Percentiles rank a stretch among this genome's conserved stretches.
Conservation (phyloP, 2,888 invertebrate genomes). For the Candidula unifasciata region DNA sequence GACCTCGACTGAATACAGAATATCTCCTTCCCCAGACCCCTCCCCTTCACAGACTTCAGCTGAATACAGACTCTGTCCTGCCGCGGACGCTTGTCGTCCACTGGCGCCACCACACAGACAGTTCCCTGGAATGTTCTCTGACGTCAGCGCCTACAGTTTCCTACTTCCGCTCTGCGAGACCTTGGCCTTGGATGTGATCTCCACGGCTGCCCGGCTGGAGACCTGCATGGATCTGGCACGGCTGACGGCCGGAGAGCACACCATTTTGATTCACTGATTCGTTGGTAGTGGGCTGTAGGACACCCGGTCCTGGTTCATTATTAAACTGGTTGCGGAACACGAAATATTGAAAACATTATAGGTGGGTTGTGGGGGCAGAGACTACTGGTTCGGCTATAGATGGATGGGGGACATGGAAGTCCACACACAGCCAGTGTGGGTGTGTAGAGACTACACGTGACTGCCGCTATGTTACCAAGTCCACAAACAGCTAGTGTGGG, state of each 20-base stretch:
- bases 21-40: not conserved
- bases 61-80: not conserved
- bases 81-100: not conserved
- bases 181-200: not conserved
- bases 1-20: too few relatives aligned
- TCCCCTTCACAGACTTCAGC: not conserved
- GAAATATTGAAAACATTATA: too few relatives aligned
- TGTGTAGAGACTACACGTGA: too few relatives aligned
- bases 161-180: not conserved
- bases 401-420: too few relatives aligned
- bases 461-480: too few relatives aligned
- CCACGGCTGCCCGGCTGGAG: not conserved
- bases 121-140: not conserved
- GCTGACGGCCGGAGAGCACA: not conserved
- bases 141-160: not conserved
- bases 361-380: not conserved
- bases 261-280: not conserved
- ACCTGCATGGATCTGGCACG: not conserved
- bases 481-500: too few relatives aligned
- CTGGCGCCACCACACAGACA: not conserved
- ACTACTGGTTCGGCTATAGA: too few relatives aligned
- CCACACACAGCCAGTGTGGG: too few relatives aligned
- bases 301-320: too few relatives aligned
- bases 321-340: too few relatives aligned
- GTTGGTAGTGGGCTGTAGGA: not conserved